Conservation (phyloP, 2,113 vertebrate species). For the Malurus melanocephalus region DNA sequence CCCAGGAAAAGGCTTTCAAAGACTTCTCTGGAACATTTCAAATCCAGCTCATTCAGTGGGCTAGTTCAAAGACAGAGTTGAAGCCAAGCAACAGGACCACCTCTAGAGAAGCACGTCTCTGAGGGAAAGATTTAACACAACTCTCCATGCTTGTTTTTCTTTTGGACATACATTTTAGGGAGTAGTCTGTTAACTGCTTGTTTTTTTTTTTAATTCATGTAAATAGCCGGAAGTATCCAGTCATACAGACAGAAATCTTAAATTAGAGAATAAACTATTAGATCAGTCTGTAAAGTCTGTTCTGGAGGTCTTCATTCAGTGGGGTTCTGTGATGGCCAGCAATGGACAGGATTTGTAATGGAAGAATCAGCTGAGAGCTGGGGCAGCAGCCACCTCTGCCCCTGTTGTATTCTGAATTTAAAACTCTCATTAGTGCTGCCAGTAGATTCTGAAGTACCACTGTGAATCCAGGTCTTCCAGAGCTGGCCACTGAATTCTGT, state of each 20-base stretch:
- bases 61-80: neutral
- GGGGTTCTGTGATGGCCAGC: neutral
- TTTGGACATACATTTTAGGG: neutral
- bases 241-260: neutral
- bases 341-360: neutral
- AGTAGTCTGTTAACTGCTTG: neutral
- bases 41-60: neutral
- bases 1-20: neutral
- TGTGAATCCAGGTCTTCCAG: neutral
- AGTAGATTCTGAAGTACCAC: neutral
- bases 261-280: neutral
- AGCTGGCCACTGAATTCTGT: neutral
- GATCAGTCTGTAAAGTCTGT: neutral
- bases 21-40: neutral
- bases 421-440: neutral
- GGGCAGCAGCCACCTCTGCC: rapidly evolving
- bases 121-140: neutral
- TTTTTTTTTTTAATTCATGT: neutral
- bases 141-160: neutral
- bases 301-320: neutral
- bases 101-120: neutral
- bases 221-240: neutral
- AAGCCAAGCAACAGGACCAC: neutral
- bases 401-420: neutral
- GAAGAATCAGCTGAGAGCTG: neutral